phyloP scores from a whole-genome alignment of 2,113 vertebrate genomes.

The Toxostoma redivivum region DNA sequence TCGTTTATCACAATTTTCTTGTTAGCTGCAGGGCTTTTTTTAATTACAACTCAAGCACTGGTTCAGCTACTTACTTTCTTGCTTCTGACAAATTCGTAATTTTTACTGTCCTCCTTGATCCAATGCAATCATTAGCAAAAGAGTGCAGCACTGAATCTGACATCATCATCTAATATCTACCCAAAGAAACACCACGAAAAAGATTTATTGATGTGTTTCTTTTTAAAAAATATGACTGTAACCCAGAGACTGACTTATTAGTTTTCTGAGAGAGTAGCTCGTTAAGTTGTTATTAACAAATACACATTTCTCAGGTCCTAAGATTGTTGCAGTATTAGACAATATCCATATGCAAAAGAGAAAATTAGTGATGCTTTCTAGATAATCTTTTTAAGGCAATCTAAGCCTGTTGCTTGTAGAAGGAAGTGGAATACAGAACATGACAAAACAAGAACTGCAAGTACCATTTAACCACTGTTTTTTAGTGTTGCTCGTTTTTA shows the following conservation, averaged over 20 bases:
- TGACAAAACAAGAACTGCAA: neutral
- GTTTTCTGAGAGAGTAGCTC: neutral
- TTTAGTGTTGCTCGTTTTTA: neutral
- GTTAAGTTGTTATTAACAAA: slow-evolving; percentile 19
- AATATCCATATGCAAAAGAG: neutral
- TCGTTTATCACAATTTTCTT: neutral
- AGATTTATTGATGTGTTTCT: neutral
- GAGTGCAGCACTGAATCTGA: neutral
- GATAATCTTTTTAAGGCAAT: neutral
- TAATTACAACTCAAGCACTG: neutral
- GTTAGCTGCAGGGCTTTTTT: neutral
- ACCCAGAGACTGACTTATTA: neutral
- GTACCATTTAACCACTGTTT: neutral
- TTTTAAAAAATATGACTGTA: neutral
- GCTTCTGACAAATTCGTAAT: neutral
- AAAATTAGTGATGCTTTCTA: neutral
- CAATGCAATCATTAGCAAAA: neutral
- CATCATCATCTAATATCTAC: neutral
- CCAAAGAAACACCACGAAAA: neutral
- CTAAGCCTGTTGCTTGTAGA: neutral
- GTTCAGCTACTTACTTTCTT: neutral
- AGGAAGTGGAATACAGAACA: neutral
- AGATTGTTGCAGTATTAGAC: neutral
- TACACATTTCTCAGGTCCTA: neutral
- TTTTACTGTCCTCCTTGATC: neutral